Base-by-base conservation (phyloP, 2,113 vertebrate genomes). In the Heloderma charlesbogerti region DNA sequence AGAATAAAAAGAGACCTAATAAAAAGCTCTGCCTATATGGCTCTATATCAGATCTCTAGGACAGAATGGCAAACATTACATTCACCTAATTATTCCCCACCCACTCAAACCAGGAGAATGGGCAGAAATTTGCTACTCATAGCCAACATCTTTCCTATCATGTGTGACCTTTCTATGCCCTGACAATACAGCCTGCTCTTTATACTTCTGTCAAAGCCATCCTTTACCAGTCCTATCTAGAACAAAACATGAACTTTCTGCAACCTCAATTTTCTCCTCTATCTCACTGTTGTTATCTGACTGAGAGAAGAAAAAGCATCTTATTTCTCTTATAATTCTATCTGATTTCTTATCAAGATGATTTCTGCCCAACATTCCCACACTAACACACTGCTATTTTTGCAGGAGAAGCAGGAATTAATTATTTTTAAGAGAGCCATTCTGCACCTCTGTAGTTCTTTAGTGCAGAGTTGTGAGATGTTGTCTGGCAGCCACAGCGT, bases 211-310 rank as follows among this genome's bases (percentile, higher is more conserved):
- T 8, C 45, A 94, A 91, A 93, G 75, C 57, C 10, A 78, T 45
- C 60, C 75, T 86, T 90, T 86, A 57, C 22, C 71, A 92, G 81
- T 48, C 37, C 66, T 57, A 78, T 89, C 66, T 84, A 16, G 67
- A 27, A 91, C 83, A 94, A 88, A 91, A 91, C 77, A 60, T 94
- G 88, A 87, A 93, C 40, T 91, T 84, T 88, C 86, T 91, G 75
- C 79, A 94, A 75, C 79, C 66, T 92, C 79, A 86, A 81, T 91
- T 88, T 89, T 89, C 57, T 92, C 16, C 85, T 91, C 90, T 69
- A 84, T 83, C 69, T 91, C 66, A 48, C 77, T 81, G 81, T n/a
- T 72, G 75, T 87, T 92, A 88, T 85, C 74, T 72, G 84, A 79
- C 51, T 66, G 51, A 43, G 40, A 80, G 63, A 27, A 66, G 40